Base-by-base conservation (phyloP, 92 coral and sea anemone species). In the Desmophyllum pertusum region DNA sequence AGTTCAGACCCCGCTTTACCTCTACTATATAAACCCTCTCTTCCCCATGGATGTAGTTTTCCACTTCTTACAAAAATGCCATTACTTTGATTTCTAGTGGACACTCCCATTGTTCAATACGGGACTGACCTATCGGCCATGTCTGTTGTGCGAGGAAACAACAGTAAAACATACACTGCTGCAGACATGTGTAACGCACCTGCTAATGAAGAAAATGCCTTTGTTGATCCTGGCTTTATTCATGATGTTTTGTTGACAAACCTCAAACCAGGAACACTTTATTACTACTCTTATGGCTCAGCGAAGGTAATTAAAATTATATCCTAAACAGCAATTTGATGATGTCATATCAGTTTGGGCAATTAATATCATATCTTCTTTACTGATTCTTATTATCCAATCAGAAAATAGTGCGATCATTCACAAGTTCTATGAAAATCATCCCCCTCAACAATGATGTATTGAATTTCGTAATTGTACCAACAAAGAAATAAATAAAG, bases 201-300 rank as follows among this genome's bases (percentile, higher is more conserved):
- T 18, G 94, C 96, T 4, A 77, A 68, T 66, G 93, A 91, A 13
- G 65, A 37, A 27, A 51, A 46, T 66, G 87, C 78, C 15, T 95
- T 90, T 80, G 70, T 79, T 84, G 90, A 95, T 74, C 98, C 98
- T 29, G 98, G 98, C 17, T 95, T 52, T 75, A 89, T 93, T 46
- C 98, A 95, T 63, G 98, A 95, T 90, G 98, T 93, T 38, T 81
- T 95, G 65, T 61, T 95, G 73, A 88, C 92, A 68, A 86, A 94
- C 81, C 89, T 95, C 39, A 87, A 87, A 67, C 95, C 93, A 48
- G 89, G 88, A 57, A 79, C 88, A n/a, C 83, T 55, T n/a, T 95
- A 95, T 77, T 95, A 88, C 84, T 95, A 88, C 73, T 80, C 92
- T n/a, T 93, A 72, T 84, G 98, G 98, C 9, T 93, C 94, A 50